phyloP scores from a whole-genome alignment of 2,113 vertebrate genomes.

The Carassius gibelio region DNA sequence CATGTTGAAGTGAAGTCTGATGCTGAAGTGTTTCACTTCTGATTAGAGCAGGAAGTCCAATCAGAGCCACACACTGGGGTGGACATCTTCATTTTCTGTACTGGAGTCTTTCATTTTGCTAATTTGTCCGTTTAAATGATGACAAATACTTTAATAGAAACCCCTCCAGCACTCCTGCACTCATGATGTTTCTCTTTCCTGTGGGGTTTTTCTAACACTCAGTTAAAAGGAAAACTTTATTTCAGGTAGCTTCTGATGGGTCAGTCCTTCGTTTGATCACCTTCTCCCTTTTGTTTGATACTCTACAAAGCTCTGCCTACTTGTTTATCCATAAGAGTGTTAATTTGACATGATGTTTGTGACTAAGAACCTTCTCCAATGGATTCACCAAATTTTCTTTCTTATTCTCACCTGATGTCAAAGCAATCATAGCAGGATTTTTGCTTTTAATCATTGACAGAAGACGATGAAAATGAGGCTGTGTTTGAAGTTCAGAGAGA shows the following conservation, averaged over 20 bases:
- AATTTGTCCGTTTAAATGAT: background rate
- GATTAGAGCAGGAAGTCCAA: background rate
- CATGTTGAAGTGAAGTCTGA: background rate
- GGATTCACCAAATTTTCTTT: background rate
- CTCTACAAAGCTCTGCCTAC: constrained; percentile 1
- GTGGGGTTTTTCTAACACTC: background rate
- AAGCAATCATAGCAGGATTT: background rate
- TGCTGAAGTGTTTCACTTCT: background rate
- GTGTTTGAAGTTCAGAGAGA: no score
- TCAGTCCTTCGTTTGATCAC: background rate
- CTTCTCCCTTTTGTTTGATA: constrained; percentile 17
- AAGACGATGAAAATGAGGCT: background rate
- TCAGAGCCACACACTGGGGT: background rate
- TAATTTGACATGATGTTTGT: background rate
- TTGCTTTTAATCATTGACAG: background rate
- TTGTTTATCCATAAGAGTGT: constrained; percentile 14
- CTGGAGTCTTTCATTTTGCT: background rate
- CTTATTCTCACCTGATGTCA: background rate
- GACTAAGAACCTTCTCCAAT: constrained; percentile 6
- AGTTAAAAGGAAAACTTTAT: background rate
- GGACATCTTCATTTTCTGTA: background rate
- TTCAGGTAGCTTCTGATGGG: background rate
- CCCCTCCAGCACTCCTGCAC: background rate
- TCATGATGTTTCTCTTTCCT: background rate
- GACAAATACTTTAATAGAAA: background rate